Base-by-base conservation (phyloP, 1,140 invertebrate genomes). In the Geopemphigus sp. region DNA sequence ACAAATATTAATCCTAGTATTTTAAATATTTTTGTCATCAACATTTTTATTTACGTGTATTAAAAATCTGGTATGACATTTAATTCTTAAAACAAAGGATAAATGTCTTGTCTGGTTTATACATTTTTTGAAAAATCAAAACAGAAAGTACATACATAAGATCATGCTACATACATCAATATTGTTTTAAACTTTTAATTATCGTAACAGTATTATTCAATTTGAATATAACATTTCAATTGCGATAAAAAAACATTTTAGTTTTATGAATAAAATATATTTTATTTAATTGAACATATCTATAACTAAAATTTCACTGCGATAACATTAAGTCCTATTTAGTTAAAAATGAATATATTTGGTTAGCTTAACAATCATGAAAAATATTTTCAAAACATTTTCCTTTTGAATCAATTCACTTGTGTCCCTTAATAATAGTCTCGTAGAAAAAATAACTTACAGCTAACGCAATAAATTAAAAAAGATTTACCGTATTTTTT, bases 231-330 rank as follows among this genome's bases (percentile, higher is more conserved):
- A 50, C 3, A 10, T 32, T n/a, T n/a, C n/a, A 32, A 64, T 19
- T 5, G 32, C 2, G 24, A 68, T 8, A 68, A 53, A 50, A 68
- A n/a, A 68, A 53, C n/a, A 72, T 11, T 19, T 29, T 19, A 26
- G 10, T 72, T 72, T 72, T 72, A 72, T 72, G 47, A 72, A 72
- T 72, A 72, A 72, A 72, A 72, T 72, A 72, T 72, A 72, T 29
- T 72, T 53, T 72, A 54, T 72, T 53, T 72, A 17, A 17, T 54
- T 72, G 54, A 54, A 29, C 4, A 72, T 72, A 72, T 54, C 68
- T 72, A 72, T 24, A 72, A 72, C 68, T 72, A 72, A 72, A 72
- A 54, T 72, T 53, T 72, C 47, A 54, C 68, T 72, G 64, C 50
- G 5, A 53, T 72, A 72, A 72, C 68, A 54, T 72, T 50, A 72